A percentile compares a stretch with the other conserved stretches of the same genome.
Evolutionary conservation across 2,888 invertebrate species (phyloP).

Genomic region (Eubasilissa splendida): DNA sequence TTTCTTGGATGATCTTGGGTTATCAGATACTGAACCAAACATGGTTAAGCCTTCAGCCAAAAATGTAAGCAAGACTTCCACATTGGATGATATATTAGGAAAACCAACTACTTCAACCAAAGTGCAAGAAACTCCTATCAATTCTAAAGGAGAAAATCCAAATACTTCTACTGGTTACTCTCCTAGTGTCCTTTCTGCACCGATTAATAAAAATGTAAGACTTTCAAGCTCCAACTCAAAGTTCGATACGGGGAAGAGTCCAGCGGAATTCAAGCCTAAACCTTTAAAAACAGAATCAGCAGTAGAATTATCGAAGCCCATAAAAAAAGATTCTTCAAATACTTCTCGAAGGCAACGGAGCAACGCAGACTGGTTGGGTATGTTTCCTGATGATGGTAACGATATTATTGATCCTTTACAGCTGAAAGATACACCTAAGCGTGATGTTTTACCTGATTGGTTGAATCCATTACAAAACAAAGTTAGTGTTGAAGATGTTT

Average conservation of each 20-base stretch:
- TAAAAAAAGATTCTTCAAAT: constrained; percentile 45
- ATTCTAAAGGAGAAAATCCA: constrained; percentile 35
- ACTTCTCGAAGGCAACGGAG: constrained; percentile 63
- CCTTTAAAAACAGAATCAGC: constrained; percentile 21
- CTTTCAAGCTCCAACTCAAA: constrained; percentile 27
- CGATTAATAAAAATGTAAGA: constrained; percentile 38
- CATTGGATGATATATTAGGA: constrained; percentile 73
- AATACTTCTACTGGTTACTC: constrained; percentile 35
- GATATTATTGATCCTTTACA: constrained; percentile 61
- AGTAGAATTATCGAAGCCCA: constrained; percentile 30
- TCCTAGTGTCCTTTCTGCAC: constrained; percentile 9
- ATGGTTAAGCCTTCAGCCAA: constrained; percentile 25
- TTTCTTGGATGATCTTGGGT: constrained; percentile 56
- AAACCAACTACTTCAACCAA: constrained; percentile 64
- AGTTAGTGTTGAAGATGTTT: not conserved
- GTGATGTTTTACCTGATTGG: constrained; percentile 34
- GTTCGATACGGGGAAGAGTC: constrained; percentile 29
- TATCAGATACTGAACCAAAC: constrained; percentile 61
- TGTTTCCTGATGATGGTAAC: constrained; percentile 64
- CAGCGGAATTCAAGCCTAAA: constrained; percentile 34
- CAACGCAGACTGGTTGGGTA: constrained; percentile 69
- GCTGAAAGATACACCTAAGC: constrained; percentile 18
- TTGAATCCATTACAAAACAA: constrained; percentile 33
- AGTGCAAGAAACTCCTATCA: constrained; percentile 57
- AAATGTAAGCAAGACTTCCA: constrained; percentile 58